Conservation (phyloP, 2,888 invertebrate genomes). For the Pharmacophagus antenor region DNA sequence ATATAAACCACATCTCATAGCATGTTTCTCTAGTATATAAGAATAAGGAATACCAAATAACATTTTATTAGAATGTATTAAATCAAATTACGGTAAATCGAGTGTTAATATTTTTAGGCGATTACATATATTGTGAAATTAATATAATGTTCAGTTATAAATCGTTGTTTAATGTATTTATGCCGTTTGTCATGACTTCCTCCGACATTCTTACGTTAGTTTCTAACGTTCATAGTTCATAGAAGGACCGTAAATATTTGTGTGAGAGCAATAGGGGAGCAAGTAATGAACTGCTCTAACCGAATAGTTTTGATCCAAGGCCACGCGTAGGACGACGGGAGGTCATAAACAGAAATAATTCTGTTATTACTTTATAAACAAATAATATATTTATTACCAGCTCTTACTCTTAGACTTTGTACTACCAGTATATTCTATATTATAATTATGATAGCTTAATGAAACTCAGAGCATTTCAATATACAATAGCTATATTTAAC, state of each 20-base stretch:
- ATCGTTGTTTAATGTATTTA: neutral
- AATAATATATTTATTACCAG: slow-evolving; percentile 36
- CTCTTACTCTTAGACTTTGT: too few species aligned
- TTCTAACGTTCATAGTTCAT: slow-evolving; percentile 4
- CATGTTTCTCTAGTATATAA: too few species aligned
- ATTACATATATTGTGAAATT: neutral
- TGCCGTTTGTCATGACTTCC: neutral
- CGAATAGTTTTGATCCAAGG: slow-evolving; percentile 23
- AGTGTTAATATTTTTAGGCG: neutral
- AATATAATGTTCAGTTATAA: neutral
- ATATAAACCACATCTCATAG: too few species aligned
- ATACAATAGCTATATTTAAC: too few species aligned
- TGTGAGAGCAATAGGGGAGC: slow-evolving; percentile 7
- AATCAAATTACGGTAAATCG: neutral
- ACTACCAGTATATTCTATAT: too few species aligned
- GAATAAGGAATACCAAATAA: too few species aligned
- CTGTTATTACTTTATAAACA: slow-evolving; percentile 34
- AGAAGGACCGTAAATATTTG: slow-evolving; percentile 28
- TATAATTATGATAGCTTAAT: too few species aligned
- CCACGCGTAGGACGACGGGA: slow-evolving; percentile 35
- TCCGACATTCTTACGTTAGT: neutral
- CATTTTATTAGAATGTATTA: neutral
- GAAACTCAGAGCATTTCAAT: too few species aligned
- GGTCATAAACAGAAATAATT: slow-evolving; percentile 32
- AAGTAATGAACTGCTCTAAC: slow-evolving; percentile 21